Base-by-base conservation (phyloP, 2,113 vertebrate species). In the Chaetodon auriga region DNA sequence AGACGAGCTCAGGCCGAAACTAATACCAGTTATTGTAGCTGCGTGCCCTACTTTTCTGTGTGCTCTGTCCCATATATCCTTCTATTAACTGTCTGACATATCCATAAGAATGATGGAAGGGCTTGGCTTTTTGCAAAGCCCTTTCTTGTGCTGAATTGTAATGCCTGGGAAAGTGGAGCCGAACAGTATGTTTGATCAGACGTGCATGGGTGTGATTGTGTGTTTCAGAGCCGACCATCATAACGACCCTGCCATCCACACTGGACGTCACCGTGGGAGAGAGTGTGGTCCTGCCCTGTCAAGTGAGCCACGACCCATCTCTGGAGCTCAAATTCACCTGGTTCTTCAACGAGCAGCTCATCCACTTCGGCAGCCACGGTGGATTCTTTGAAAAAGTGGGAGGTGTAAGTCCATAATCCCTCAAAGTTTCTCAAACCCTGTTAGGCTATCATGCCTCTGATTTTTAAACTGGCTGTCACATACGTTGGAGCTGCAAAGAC, bases 371-470 rank as follows among this genome's bases (percentile, higher is more conserved):
- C 51, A 97, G 94, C 85, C 97, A 99, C 0, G 97, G 97, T 1
- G 98, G 97, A 87, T 99, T 97, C 91, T 99, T 99, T 76, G 98
- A 99, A 68, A 97, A 96, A 94, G 97, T 99, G 1, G 98, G 98
- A 87, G 97, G 98, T 61, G 98, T 99, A 97, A 99, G 97, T 97
- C 82, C 30, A 76, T 51, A 72, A 79, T 64, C 13, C 21, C 2
- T 64, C 7, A 41, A 7, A 3, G 6, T 70, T 64, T 63, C 71
- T 75, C 36, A 13, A 16, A 62, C 35, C 11, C 53, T 30, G 10
- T 0, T 0, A 80, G 61, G 30, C 19, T 14, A 7, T 54, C n/a
- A 63, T 75, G 25, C 10, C 64, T 64, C 48, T 14, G 64, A 43
- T 76, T 72, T 84, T 53, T 63, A 79, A 81, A 51, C 51, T 54